Evolutionary conservation across 1,140 invertebrate genomes (phyloP), one percentile per base, ranked within the genome.

Genomic region (Bombus turneri): DNA sequence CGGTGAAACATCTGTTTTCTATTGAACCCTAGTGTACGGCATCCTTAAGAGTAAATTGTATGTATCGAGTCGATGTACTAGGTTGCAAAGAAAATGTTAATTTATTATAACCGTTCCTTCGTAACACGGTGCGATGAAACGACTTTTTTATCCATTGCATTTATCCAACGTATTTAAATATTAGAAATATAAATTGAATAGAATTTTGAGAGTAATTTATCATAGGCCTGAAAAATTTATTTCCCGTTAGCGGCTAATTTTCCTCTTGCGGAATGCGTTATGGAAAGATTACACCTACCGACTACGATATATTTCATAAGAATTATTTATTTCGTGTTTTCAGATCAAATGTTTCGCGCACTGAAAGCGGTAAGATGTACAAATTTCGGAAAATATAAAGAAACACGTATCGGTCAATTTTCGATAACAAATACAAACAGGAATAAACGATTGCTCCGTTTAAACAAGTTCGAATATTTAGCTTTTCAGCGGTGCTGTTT

Each of bases 1-100:
- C 43, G 13, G 28, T n/a, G 62, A 47, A 53, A 78, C 81, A 83
- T 83, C 74, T 78, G 74, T 69, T 83, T 69, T 57, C 74, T 57
- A 41, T 83, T 83, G 69, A 57, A 22, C 28, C 1, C 4, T 28
- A 22, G 10, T 31, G 57, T 37, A 41, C 47, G 22, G 12, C 43
- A 34, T 69, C 34, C 74, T 83, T 69, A 3, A 43, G 37, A 22
- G 43, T n/a, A 41, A 8, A 53, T 47, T 39, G 41, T 8, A 53
- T 2, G 28, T 28, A 34, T 22, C 28, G 13, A 41, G 25, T 53
- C 13, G 73, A 77, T 68, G 62, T 10, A 57, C 6, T 18, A 68
- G n/a, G 18, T 73, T 1, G 22, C 28, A 12, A 12, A 13, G 5
- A 13, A 22, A 47, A 68, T 15, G n/a, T 34, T 5, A 59, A 31